phyloP scores from a whole-genome alignment of 2,113 vertebrate species.

The Apodemus sylvaticus region DNA sequence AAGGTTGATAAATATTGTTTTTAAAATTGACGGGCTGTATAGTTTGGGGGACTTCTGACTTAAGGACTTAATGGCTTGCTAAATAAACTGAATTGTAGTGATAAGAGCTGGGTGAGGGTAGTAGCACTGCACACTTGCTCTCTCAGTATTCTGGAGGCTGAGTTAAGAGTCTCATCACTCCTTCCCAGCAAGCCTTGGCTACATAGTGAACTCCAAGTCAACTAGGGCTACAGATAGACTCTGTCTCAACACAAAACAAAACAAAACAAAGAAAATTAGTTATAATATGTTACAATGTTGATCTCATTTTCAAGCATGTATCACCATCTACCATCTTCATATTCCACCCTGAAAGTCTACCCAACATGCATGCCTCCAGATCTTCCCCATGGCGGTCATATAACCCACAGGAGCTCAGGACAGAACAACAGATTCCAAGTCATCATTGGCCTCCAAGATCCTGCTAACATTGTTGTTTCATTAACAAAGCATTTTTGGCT shows the following conservation, averaged over 20 bases:
- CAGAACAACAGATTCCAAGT: conserved; percentile 77
- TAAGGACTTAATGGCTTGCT: conserved; percentile 54
- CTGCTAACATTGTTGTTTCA: conserved; percentile 85
- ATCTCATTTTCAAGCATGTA: conserved; percentile 55
- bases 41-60: conserved; percentile 52
- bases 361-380: background rate
- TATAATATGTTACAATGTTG: conserved; percentile 61
- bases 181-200: background rate
- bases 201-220: background rate
- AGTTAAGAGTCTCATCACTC: background rate
- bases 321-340: conserved; percentile 26
- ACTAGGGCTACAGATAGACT: background rate
- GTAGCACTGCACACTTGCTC: background rate
- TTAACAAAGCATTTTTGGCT: conserved; percentile 89
- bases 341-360: conserved; percentile 29
- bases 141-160: background rate
- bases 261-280: background rate
- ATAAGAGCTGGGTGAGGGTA: background rate
- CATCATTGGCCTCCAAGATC: conserved; percentile 81
- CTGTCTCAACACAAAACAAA: background rate
- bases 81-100: conserved; percentile 52
- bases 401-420: conserved; percentile 63
- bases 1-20: conserved; percentile 3
- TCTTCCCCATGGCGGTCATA: conserved; percentile 71
- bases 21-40: conserved; percentile 48